Conservation (phyloP, 2,888 invertebrate species). For the Daptonema setosum region DNA sequence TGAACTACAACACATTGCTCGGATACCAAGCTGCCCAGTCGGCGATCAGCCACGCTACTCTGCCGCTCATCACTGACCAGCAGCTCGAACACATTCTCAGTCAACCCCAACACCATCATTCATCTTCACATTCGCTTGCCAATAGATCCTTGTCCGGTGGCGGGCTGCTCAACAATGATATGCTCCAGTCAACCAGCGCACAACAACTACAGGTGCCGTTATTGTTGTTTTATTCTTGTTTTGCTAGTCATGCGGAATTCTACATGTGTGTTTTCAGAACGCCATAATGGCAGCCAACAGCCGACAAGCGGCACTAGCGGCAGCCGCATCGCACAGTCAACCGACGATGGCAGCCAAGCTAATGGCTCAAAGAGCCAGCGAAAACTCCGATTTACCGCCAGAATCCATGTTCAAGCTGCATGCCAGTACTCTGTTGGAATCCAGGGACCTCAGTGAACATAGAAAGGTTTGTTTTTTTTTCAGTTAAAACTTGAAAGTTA, state of each 20-base stretch:
- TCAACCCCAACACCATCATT: neutral
- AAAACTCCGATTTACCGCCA: neutral
- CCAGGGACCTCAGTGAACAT: neutral
- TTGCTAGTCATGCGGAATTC: too few species aligned
- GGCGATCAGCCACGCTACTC: neutral
- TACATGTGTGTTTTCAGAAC: neutral
- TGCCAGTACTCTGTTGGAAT: too few species aligned
- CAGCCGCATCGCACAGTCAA: neutral
- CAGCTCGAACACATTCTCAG: neutral
- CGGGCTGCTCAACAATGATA: too few species aligned
- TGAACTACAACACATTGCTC: neutral
- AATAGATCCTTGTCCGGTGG: too few species aligned
- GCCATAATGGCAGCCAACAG: neutral
- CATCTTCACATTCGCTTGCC: too few species aligned
- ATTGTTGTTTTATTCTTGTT: too few species aligned
- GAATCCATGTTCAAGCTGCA: neutral
- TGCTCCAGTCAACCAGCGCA: too few species aligned
- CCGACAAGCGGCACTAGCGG: neutral
- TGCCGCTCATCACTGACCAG: neutral
- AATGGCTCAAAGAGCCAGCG: too few species aligned
- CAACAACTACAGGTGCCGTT: too few species aligned
- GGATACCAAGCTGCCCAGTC: neutral
- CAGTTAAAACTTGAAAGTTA: too few species aligned
- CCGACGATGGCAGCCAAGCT: neutral
- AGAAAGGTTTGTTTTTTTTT: neutral